Conservation (phyloP, 2,113 vertebrate genomes). For the Tragelaphus imberbis region DNA sequence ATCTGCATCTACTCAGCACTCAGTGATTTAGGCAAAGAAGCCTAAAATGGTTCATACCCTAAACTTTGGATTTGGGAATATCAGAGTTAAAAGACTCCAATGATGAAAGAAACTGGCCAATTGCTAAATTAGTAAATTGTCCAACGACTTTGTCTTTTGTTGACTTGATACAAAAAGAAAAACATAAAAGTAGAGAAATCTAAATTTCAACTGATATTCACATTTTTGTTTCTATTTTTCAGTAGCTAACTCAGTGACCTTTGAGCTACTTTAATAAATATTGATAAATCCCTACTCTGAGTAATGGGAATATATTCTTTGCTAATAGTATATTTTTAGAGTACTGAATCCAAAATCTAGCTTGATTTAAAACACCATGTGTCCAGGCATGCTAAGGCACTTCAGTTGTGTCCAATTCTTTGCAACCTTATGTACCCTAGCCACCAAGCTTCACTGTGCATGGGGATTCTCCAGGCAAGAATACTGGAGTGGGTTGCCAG, state of each 20-base stretch:
- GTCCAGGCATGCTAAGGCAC: not conserved
- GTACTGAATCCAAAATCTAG: not conserved
- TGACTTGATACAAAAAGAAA: not conserved
- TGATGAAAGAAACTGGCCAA: not conserved
- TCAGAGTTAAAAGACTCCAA: not conserved
- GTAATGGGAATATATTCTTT: not conserved
- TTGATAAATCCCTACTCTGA: not conserved
- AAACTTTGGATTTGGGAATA: not conserved
- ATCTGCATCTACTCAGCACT: not conserved
- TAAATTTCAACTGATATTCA: not conserved
- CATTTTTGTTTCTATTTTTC: not conserved
- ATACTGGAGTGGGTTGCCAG: not conserved
- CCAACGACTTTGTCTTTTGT: not conserved
- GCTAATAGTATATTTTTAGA: not conserved
- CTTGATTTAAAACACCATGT: constrained; percentile 18
- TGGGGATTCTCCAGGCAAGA: not conserved
- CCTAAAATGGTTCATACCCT: not conserved
- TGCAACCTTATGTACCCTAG: not conserved
- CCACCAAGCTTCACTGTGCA: not conserved
- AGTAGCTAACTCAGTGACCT: not conserved
- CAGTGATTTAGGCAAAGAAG: not conserved
- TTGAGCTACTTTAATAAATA: not conserved
- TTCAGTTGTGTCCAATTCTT: not conserved
- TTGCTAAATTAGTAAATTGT: not conserved
- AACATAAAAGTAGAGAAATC: not conserved